phyloP scores from a whole-genome alignment of 2,888 invertebrate genomes.

The Epinotia nisella region DNA sequence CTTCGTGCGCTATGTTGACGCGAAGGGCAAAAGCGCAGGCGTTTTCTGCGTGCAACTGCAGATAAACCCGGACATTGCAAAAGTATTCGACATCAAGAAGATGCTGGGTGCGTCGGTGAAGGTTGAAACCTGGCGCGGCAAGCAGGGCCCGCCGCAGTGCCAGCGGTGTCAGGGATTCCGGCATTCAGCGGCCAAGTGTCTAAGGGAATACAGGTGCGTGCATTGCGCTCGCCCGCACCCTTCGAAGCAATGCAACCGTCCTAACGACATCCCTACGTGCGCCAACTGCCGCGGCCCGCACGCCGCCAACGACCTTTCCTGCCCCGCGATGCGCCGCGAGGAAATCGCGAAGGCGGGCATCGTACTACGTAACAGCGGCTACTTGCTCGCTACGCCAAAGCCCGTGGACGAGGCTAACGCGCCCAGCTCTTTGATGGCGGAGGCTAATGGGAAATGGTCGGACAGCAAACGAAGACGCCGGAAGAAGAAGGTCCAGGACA shows the following conservation, averaged over 20 bases:
- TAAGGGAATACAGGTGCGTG: slow-evolving; percentile 15
- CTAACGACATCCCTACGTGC: slow-evolving; percentile 15
- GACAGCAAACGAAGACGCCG: slow-evolving; percentile 3
- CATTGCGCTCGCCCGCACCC: slow-evolving; percentile 22
- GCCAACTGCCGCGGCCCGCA: slow-evolving; percentile 21
- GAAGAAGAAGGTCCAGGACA: not conserved
- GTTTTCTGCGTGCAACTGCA: slow-evolving; percentile 17
- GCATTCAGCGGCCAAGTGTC: slow-evolving; percentile 12
- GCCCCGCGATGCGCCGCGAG: slow-evolving; percentile 20
- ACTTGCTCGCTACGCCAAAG: slow-evolving; percentile 5
- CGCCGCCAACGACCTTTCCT: slow-evolving; percentile 10
- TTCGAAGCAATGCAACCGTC: slow-evolving; percentile 15
- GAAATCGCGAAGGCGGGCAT: slow-evolving; percentile 6
- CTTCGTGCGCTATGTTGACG: not conserved
- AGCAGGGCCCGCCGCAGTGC: slow-evolving; percentile 21
- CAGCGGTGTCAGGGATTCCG: slow-evolving; percentile 18
- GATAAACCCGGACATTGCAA: not conserved
- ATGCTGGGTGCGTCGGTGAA: slow-evolving; percentile 10
- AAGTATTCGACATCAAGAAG: slow-evolving; percentile 17
- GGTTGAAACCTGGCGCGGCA: slow-evolving; percentile 14
- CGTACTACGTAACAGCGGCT: slow-evolving; percentile 9
- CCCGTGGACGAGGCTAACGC: slow-evolving; percentile 10
- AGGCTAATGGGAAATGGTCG: slow-evolving; percentile 2
- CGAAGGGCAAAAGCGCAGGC: slow-evolving; percentile 2
- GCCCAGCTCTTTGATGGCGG: slow-evolving; percentile 10